Conservation (phyloP, 2,113 vertebrate genomes). For the Bettongia penicillata region DNA sequence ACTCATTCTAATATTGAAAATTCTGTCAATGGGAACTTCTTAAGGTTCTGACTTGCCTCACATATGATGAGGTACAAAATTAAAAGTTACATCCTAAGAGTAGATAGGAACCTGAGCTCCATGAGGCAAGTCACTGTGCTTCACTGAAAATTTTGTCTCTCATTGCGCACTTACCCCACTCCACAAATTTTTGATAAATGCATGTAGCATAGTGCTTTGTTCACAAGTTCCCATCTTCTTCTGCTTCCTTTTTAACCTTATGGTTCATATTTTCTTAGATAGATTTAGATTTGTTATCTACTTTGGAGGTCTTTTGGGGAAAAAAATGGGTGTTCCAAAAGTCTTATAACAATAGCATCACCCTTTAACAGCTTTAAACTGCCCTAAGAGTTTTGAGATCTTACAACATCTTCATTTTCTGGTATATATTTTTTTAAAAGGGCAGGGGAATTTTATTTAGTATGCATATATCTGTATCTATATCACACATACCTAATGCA, state of each 20-base stretch:
- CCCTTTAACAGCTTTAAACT: background rate
- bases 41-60: background rate
- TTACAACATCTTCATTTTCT: background rate
- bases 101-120: background rate
- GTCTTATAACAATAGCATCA: background rate
- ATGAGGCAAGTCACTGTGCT: background rate
- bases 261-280: background rate
- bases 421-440: background rate
- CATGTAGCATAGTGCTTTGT: background rate
- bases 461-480: background rate
- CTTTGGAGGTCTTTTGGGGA: constrained; percentile 8
- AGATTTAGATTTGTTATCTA: background rate
- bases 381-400: background rate
- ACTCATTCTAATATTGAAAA: background rate
- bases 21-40: background rate
- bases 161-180: background rate
- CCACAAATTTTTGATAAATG: background rate
- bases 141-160: background rate
- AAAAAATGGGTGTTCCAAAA: background rate
- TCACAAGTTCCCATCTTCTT: background rate
- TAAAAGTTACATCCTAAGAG: background rate
- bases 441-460: background rate
- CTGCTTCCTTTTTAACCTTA: background rate
- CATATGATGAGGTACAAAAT: background rate
- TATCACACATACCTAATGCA: background rate